Conservation (phyloP, 2,797 vertebrate species). For the Gallinago solitaria region DNA sequence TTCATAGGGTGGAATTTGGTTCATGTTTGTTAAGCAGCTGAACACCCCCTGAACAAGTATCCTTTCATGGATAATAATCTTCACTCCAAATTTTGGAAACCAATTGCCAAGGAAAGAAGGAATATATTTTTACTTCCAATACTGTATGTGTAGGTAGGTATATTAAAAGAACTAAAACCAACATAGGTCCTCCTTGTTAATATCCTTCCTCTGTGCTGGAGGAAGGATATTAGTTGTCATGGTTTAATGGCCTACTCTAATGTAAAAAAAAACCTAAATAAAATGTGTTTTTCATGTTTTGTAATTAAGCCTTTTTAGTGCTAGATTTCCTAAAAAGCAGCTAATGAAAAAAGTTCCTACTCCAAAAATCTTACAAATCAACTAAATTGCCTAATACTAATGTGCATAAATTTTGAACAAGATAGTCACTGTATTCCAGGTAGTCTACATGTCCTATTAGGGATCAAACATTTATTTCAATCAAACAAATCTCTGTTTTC, state of each 20-base stretch:
- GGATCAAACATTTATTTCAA: slow-evolving; percentile 43
- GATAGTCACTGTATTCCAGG: not conserved
- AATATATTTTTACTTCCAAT: slow-evolving; percentile 1
- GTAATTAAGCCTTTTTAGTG: not conserved
- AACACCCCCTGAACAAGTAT: not conserved
- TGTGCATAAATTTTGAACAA: slow-evolving; percentile 14
- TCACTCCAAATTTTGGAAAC: not conserved
- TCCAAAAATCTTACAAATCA: not conserved
- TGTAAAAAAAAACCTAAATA: not conserved
- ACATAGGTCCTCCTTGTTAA: not conserved
- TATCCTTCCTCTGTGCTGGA: not conserved
- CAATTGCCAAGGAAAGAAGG: not conserved
- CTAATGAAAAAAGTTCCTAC: not conserved
- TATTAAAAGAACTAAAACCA: not conserved
- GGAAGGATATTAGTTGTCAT: not conserved
- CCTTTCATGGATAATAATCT: not conserved
- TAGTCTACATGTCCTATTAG: not conserved
- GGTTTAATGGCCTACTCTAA: not conserved
- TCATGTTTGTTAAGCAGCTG: not conserved
- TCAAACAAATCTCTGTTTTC: slow-evolving; percentile 53
- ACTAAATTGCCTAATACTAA: not conserved
- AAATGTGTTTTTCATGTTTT: not conserved
- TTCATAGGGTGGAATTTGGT: not conserved
- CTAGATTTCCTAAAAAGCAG: not conserved
- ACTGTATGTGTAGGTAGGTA: not conserved